phyloP scores from a whole-genome alignment of 2,888 invertebrate species.

The Rhabditoides inermis region DNA sequence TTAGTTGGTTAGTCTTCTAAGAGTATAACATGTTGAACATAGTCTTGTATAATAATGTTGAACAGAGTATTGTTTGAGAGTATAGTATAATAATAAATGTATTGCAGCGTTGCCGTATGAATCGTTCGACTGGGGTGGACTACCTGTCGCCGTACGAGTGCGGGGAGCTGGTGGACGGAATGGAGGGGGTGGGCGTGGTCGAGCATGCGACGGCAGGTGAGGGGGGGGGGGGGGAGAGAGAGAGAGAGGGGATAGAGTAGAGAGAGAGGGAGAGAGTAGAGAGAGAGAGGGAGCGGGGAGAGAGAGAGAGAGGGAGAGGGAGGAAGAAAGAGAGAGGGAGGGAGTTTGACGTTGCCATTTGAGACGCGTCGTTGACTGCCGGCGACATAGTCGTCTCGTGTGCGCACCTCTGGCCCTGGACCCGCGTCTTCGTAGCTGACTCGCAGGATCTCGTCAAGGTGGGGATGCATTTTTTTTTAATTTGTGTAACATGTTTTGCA shows the following conservation, averaged over 20 bases:
- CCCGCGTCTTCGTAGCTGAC: conserved; percentile 21
- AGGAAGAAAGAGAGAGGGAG: too few relatives aligned
- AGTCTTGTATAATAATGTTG: too few relatives aligned
- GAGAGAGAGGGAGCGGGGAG: too few relatives aligned
- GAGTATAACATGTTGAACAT: too few relatives aligned
- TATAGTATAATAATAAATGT: too few relatives aligned
- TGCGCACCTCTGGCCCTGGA: conserved; percentile 26
- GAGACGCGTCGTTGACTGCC: conserved; percentile 8
- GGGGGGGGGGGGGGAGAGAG: neutral
- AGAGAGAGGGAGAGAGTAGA: too few relatives aligned
- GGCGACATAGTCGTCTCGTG: conserved; percentile 25
- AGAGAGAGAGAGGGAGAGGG: too few relatives aligned
- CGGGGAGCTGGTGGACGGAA: conserved; percentile 51
- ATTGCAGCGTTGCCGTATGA: conserved; percentile 53
- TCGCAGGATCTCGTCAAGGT: conserved; percentile 25
- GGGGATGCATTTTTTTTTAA: neutral
- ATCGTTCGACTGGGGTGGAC: conserved; percentile 53
- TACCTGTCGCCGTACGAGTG: conserved; percentile 52
- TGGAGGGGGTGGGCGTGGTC: conserved; percentile 51
- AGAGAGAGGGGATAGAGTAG: neutral
- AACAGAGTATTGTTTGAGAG: too few relatives aligned
- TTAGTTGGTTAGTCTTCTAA: too few relatives aligned
- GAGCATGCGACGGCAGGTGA: too few relatives aligned
- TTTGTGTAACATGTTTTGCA: too few relatives aligned
- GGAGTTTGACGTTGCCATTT: too few relatives aligned